Percentiles rank a stretch among this genome's conserved stretches.
phyloP scores from a whole-genome alignment of 1,140 invertebrate genomes.

The Neodiprion lecontei region DNA sequence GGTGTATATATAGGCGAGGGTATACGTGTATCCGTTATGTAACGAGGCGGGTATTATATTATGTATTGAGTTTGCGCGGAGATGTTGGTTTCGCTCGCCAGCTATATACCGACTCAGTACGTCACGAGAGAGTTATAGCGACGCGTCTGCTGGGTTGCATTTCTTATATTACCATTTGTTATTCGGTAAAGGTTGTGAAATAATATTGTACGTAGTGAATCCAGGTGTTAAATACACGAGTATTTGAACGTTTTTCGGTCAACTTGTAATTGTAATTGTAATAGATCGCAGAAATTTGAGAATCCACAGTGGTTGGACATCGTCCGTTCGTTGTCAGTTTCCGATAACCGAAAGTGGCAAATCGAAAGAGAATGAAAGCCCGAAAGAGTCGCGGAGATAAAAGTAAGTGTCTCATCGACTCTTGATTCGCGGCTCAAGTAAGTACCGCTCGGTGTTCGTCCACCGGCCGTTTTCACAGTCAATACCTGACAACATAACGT shows the following conservation, averaged over 20 bases:
- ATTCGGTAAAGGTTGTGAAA: too few relatives aligned
- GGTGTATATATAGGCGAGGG: background rate
- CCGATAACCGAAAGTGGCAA: background rate
- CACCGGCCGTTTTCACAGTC: background rate
- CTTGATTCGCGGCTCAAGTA: background rate
- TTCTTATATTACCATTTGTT: too few relatives aligned
- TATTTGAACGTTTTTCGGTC: too few relatives aligned
- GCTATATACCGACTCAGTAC: background rate
- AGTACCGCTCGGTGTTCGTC: background rate
- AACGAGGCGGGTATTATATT: background rate
- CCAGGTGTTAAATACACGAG: too few relatives aligned
- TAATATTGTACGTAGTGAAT: too few relatives aligned
- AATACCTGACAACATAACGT: background rate
- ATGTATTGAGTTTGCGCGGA: constrained; percentile 7
- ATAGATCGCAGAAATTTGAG: too few relatives aligned
- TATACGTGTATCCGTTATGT: background rate
- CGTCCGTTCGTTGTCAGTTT: too few relatives aligned
- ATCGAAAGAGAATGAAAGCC: constrained; percentile 5
- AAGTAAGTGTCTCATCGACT: background rate
- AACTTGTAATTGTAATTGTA: too few relatives aligned
- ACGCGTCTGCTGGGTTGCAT: background rate
- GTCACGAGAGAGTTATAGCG: constrained; percentile 2
- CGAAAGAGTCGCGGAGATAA: constrained; percentile 1
- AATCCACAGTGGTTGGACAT: too few relatives aligned
- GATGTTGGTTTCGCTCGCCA: background rate